Base-by-base conservation (phyloP, 2,797 vertebrate genomes). In the Amblyraja radiata region DNA sequence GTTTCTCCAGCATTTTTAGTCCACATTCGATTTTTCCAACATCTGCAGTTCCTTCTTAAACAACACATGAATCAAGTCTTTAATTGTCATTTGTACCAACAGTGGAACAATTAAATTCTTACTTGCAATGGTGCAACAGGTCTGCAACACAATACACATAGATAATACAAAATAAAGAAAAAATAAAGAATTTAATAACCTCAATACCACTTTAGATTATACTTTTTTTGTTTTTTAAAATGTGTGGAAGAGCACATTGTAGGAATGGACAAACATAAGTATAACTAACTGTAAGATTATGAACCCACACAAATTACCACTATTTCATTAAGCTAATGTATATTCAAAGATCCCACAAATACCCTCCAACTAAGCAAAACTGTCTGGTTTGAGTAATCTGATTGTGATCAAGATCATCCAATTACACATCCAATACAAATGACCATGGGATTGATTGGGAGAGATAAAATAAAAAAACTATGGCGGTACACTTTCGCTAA, bases 331-430 rank as follows among this genome's bases (percentile, higher is more conserved):
- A 63, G 10, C 58, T 25, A n/a, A 61, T 14, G 13, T 28, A 13
- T 86, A 63, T 58, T 63, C 58, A 86, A 63, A 86, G 25, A 25
- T 65, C 63, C 84, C 13, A 86, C 13, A 86, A 9, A 86, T 86
- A 58, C 28, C n/a, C n/a, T 36, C 16, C 32, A 18, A n/a, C n/a
- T 18, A 65, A n/a, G 58, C 28, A 86, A 63, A 18, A 16, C 61
- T 88, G 61, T 6, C 65, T 16, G 36, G 14, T 88, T 88, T 36
- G n/a, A 32, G 84, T 88, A n/a, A 88, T 88, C 61, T n/a, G 11
- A 58, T 86, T 65, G 84, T 88, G 84, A 88, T 88, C n/a, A 14
- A 36, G 83, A 88, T 88, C 61, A 88, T 88, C 61, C 84, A 88
- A 36, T 88, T 65, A 65, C n/a, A 88, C n/a, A 63, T 63, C n/a